Percentiles rank a stretch among this genome's conserved stretches.
phyloP scores from a whole-genome alignment of 1,140 invertebrate genomes.

The Elymnias hypermnestra region DNA sequence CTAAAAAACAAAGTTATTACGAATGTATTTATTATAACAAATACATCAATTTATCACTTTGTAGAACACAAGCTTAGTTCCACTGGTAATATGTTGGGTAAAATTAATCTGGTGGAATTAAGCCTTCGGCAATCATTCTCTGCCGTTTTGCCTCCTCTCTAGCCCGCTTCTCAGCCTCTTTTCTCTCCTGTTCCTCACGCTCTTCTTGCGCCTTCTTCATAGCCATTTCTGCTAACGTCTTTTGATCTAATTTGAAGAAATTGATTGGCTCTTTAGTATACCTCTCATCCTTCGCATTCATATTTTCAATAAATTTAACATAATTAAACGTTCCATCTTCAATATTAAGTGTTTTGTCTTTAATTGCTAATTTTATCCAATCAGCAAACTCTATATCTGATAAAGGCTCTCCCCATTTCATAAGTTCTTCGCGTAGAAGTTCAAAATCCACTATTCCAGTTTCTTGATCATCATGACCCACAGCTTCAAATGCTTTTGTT shows the following conservation, averaged over 20 bases:
- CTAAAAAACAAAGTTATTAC: too few species aligned
- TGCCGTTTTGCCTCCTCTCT: constrained; percentile 53
- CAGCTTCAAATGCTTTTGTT: constrained; percentile 48
- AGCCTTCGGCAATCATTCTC: constrained; percentile 57
- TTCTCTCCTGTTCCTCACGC: constrained; percentile 46
- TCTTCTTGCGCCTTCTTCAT: constrained; percentile 60
- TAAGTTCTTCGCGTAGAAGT: constrained; percentile 44
- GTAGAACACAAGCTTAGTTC: too few species aligned
- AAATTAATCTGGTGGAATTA: constrained; percentile 42
- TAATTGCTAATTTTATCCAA: constrained; percentile 44
- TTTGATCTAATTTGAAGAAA: constrained; percentile 66
- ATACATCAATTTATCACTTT: too few species aligned
- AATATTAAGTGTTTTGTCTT: constrained; percentile 52
- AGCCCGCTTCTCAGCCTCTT: constrained; percentile 45
- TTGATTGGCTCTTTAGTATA: constrained; percentile 60
- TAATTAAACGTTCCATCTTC: constrained; percentile 48
- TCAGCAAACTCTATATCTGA: constrained; percentile 57
- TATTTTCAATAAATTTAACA: constrained; percentile 61
- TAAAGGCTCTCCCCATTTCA: constrained; percentile 57
- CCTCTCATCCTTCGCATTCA: constrained; percentile 56
- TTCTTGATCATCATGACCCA: constrained; percentile 56
- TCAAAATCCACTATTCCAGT: constrained; percentile 43
- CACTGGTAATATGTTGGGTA: too few species aligned
- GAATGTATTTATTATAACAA: too few species aligned
- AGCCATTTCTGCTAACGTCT: constrained; percentile 60